Percentiles rank a stretch among this genome's conserved stretches.
Evolutionary conservation across 2,797 vertebrate genomes (phyloP).

Genomic region (Pteropus rufus): DNA sequence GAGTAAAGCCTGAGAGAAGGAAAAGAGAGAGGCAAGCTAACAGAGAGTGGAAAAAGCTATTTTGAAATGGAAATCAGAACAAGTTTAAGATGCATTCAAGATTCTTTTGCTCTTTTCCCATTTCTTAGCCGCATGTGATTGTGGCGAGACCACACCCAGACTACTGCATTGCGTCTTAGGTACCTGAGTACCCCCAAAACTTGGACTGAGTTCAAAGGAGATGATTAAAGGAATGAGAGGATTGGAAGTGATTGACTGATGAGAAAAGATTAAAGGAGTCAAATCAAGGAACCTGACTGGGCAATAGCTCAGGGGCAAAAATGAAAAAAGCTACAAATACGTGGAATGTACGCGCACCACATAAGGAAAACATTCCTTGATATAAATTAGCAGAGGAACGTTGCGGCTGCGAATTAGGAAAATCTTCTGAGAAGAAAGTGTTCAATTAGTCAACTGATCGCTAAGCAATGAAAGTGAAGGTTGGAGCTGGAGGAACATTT

Average conservation of each 20-base stretch:
- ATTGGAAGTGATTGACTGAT: constrained; percentile 59
- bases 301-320: constrained; percentile 50
- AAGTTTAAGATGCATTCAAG: neutral
- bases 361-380: neutral
- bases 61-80: constrained; percentile 13
- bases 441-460: constrained; percentile 51
- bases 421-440: constrained; percentile 25
- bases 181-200: constrained; percentile 25
- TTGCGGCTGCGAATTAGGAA: constrained; percentile 27
- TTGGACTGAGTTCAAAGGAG: constrained; percentile 69
- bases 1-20: neutral
- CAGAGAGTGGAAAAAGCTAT: neutral
- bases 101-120: neutral
- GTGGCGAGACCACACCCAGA: neutral
- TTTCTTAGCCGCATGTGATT: neutral
- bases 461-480: neutral
- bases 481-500: neutral
- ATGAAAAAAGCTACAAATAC: constrained; percentile 63
- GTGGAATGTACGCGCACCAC: neutral
- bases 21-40: neutral
- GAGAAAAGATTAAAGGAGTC: constrained; percentile 67
- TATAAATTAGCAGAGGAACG: constrained; percentile 21
- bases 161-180: neutral
- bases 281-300: constrained; percentile 25
- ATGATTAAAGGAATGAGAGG: constrained; percentile 55